Evolutionary conservation across 2,113 vertebrate genomes (phyloP).

Genomic region (Plecotus auritus): DNA sequence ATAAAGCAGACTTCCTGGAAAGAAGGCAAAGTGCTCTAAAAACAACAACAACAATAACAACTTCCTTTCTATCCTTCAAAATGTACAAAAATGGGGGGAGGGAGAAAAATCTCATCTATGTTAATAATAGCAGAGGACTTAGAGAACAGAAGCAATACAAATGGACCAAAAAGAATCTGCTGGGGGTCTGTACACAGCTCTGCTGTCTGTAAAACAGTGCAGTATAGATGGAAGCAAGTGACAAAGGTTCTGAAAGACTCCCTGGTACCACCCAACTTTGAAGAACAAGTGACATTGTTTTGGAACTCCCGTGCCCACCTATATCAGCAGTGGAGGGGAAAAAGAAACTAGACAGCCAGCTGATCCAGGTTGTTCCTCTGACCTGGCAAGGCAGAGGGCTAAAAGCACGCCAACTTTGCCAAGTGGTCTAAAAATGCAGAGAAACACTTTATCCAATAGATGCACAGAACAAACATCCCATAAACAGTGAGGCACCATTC

Average conservation of each 20-base stretch:
- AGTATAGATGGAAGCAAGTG: not conserved
- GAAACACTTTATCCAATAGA: not conserved
- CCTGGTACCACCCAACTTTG: not conserved
- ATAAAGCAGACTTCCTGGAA: conserved; percentile 55
- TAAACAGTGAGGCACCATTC: not conserved
- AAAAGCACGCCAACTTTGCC: not conserved
- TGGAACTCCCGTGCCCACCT: not conserved
- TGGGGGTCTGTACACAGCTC: not conserved
- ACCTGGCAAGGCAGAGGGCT: not conserved
- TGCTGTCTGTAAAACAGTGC: not conserved
- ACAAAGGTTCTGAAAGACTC: not conserved
- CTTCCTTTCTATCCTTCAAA: conserved; percentile 34
- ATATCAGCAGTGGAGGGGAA: not conserved
- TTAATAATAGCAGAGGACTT: not conserved
- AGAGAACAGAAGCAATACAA: not conserved
- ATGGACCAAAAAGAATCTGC: not conserved
- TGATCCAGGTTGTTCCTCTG: not conserved
- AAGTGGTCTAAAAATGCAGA: not conserved
- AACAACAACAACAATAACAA: not conserved
- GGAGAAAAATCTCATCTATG: not conserved
- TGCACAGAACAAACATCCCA: not conserved
- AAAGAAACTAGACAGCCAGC: not conserved
- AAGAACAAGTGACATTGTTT: not conserved
- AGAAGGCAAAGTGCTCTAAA: conserved; percentile 31
- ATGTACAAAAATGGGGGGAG: not conserved